Evolutionary conservation across 2,888 invertebrate species (phyloP).

Genomic region (Xanthostigma xanthostigma): DNA sequence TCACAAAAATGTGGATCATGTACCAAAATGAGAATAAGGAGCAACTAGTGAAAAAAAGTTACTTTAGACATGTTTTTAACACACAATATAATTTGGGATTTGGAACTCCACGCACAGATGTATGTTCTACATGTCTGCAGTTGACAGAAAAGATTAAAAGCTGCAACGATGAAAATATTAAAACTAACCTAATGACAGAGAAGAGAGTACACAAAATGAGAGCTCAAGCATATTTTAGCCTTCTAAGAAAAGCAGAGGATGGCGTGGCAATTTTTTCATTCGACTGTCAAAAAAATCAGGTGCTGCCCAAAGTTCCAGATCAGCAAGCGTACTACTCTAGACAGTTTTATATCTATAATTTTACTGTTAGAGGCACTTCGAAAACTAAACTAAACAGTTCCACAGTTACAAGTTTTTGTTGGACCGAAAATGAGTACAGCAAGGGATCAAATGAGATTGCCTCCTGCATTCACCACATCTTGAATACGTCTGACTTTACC

Average conservation of each 20-base stretch:
- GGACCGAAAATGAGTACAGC: conserved; percentile 13
- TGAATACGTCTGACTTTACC: conserved; percentile 10
- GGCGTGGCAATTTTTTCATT: conserved; percentile 16
- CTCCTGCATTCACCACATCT: conserved; percentile 15
- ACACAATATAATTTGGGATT: conserved; percentile 16
- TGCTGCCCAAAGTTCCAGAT: conserved; percentile 16
- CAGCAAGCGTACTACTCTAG: conserved; percentile 9
- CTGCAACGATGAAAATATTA: conserved; percentile 10
- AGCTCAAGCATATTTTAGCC: conserved; percentile 16
- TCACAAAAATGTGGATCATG: conserved; percentile 11
- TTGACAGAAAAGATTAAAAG: conserved; percentile 16
- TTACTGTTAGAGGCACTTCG: conserved; percentile 10
- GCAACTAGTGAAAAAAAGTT: conserved; percentile 3
- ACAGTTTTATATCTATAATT: conserved; percentile 11
- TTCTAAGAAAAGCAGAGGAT: conserved; percentile 13
- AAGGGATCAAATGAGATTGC: conserved; percentile 18
- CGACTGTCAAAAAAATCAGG: conserved; percentile 17
- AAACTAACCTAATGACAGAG: conserved; percentile 13
- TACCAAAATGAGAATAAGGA: conserved; percentile 8
- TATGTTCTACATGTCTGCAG: conserved; percentile 17
- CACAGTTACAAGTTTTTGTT: conserved; percentile 1
- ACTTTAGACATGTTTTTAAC: conserved; percentile 16
- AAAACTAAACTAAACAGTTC: not conserved
- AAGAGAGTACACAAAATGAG: conserved; percentile 15
- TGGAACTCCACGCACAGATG: conserved; percentile 14